Conservation (phyloP, 2,888 invertebrate genomes). For the Hoplodrina ambigua region DNA sequence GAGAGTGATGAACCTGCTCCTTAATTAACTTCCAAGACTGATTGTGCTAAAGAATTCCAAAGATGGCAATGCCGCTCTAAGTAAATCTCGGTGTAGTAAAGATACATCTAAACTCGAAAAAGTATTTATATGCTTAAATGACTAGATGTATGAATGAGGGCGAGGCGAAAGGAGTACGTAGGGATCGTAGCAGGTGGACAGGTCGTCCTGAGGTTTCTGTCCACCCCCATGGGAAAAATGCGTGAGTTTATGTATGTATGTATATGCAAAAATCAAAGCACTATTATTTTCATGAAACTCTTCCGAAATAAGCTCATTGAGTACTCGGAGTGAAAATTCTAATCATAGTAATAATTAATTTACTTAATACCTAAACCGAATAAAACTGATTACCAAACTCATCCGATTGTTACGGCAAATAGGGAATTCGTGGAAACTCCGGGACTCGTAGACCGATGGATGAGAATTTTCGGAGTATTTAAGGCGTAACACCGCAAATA, state of each 20-base stretch:
- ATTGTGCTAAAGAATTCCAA: background rate
- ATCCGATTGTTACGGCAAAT: background rate
- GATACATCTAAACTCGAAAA: background rate
- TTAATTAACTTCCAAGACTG: background rate
- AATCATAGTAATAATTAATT: slow-evolving; percentile 5
- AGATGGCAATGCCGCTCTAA: too few relatives aligned
- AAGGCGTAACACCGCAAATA: slow-evolving; percentile 57
- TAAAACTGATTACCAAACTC: slow-evolving; percentile 7
- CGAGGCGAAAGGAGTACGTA: too few relatives aligned
- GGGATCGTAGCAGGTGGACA: too few relatives aligned
- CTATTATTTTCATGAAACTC: background rate
- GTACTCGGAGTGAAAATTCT: background rate
- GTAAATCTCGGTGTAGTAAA: too few relatives aligned
- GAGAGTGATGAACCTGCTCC: slow-evolving; percentile 3
- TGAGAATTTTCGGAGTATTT: slow-evolving; percentile 33
- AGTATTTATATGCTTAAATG: background rate
- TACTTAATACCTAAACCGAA: background rate
- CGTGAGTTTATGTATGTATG: too few relatives aligned
- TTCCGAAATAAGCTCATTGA: slow-evolving; percentile 3
- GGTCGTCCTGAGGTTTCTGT: too few relatives aligned
- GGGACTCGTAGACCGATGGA: slow-evolving; percentile 1
- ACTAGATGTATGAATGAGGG: too few relatives aligned
- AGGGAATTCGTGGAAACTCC: slow-evolving; percentile 5
- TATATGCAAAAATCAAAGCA: background rate
- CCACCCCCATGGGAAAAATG: too few relatives aligned